Conservation (phyloP, 2,113 vertebrate species). For the Corythoichthys haematopterus region DNA sequence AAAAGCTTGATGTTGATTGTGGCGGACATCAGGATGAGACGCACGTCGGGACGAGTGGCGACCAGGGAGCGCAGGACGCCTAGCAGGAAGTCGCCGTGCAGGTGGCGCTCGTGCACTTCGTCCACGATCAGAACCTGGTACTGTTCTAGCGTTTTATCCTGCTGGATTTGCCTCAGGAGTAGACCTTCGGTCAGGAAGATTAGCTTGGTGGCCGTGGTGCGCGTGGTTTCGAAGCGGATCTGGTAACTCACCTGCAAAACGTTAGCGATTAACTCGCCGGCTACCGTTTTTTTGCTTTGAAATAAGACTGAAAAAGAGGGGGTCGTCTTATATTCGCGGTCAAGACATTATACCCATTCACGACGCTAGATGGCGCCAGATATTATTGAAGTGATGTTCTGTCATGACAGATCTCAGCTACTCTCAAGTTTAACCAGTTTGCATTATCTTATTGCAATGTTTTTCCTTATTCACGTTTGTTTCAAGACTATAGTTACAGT, state of each 20-base stretch:
- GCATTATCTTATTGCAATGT: too few species aligned
- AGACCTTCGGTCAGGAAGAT: conserved; percentile 89
- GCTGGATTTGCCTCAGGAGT: conserved; percentile 84
- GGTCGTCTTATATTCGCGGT: too few species aligned
- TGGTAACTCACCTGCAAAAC: conserved; percentile 82
- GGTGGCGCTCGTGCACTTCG: conserved; percentile 88
- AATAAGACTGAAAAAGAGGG: too few species aligned
- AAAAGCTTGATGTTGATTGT: conserved; percentile 92
- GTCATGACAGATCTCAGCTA: too few species aligned
- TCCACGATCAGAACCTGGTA: conserved; percentile 83
- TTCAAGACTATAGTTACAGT: too few species aligned
- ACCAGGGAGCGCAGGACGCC: conserved; percentile 79
- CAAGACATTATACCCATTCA: too few species aligned
- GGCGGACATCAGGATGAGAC: conserved; percentile 89
- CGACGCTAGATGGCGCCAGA: too few species aligned
- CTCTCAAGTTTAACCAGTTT: too few species aligned
- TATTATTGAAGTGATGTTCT: too few species aligned
- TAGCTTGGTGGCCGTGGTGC: conserved; percentile 76
- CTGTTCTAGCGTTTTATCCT: conserved; percentile 66
- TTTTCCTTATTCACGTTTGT: too few species aligned
- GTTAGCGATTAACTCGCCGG: too few species aligned
- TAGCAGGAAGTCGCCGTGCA: conserved; percentile 86
- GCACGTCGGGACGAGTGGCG: conserved; percentile 68
- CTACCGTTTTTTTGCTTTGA: too few species aligned
- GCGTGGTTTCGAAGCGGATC: conserved; percentile 86